Evolutionary conservation across 2,797 vertebrate species (phyloP).

Genomic region (Tenualosa ilisha): DNA sequence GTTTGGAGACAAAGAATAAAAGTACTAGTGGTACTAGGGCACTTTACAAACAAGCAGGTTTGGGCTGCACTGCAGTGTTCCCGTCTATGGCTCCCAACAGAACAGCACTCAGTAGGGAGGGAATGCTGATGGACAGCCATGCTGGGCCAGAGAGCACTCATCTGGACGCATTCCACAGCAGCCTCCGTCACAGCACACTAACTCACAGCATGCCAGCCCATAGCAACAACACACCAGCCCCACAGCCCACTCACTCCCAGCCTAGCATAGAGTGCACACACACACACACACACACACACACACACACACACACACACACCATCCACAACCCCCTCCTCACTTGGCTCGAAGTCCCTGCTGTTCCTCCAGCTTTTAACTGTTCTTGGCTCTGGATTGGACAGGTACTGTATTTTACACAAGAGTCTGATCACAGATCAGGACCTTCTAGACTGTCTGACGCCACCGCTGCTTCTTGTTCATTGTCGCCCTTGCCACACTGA

Average conservation of each 20-base stretch:
- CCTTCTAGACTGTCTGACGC: neutral
- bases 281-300: slow-evolving; percentile 46
- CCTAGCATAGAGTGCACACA: too few relatives aligned
- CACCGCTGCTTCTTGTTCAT: neutral
- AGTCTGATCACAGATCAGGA: neutral
- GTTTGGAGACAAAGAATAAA: neutral
- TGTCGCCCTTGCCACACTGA: neutral
- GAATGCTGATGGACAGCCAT: slow-evolving; percentile 16
- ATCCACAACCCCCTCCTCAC: neutral
- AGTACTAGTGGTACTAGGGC: neutral
- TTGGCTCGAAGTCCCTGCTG: neutral
- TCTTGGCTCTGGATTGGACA: too few relatives aligned
- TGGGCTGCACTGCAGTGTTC: neutral
- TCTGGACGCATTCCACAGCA: neutral
- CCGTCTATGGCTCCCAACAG: neutral
- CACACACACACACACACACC: slow-evolving; percentile 47
- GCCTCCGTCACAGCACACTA: slow-evolving; percentile 27
- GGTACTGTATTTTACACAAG: too few relatives aligned
- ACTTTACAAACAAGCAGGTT: neutral
- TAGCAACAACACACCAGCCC: slow-evolving; percentile 36
- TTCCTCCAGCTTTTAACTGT: neutral
- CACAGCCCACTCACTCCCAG: slow-evolving; percentile 45
- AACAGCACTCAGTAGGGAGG: neutral
- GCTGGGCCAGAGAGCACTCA: neutral
- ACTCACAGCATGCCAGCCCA: slow-evolving; percentile 14